phyloP scores from a whole-genome alignment of 2,113 vertebrate genomes.

The Hiodon tergisus region DNA sequence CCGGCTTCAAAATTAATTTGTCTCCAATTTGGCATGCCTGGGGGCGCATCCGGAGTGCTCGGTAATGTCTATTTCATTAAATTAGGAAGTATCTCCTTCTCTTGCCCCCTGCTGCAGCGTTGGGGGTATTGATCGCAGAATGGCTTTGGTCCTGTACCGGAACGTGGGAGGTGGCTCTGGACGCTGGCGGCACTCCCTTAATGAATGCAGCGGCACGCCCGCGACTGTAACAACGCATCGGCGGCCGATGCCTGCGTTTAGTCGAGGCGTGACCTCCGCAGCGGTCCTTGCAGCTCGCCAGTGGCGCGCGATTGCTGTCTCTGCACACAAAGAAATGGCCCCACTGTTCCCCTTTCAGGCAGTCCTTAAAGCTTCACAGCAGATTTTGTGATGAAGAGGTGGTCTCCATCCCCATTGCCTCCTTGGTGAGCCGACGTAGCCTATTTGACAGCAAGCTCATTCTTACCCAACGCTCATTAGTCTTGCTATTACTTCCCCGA shows the following conservation, averaged over 20 bases:
- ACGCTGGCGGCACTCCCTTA: background rate
- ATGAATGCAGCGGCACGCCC: constrained; percentile 32
- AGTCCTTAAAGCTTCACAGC: too few relatives aligned
- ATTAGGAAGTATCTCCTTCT: constrained; percentile 67
- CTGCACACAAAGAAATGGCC: too few relatives aligned
- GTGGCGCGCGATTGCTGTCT: too few relatives aligned
- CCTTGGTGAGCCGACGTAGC: too few relatives aligned
- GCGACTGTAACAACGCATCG: too few relatives aligned
- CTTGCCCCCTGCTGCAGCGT: constrained; percentile 48
- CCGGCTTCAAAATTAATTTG: constrained; percentile 75
- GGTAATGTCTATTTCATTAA: constrained; percentile 63
- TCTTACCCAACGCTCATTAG: too few relatives aligned
- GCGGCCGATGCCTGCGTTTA: too few relatives aligned
- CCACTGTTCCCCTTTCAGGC: too few relatives aligned
- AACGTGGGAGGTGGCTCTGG: constrained; percentile 22
- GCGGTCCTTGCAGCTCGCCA: constrained; percentile 16
- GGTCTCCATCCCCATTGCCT: too few relatives aligned
- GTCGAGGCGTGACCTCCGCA: constrained; percentile 17
- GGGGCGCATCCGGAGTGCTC: constrained; percentile 56
- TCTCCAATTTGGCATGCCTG: constrained; percentile 63
- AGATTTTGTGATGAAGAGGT: too few relatives aligned
- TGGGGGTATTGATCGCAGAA: constrained; percentile 65
- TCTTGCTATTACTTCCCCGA: too few relatives aligned
- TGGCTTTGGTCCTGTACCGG: constrained; percentile 33
- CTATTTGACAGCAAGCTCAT: too few relatives aligned